These are phyloP conservation scores for Agrilus biguttatus DNA, from an alignment of 2,888 invertebrate species.

Conservation along the genomic window DNA sequence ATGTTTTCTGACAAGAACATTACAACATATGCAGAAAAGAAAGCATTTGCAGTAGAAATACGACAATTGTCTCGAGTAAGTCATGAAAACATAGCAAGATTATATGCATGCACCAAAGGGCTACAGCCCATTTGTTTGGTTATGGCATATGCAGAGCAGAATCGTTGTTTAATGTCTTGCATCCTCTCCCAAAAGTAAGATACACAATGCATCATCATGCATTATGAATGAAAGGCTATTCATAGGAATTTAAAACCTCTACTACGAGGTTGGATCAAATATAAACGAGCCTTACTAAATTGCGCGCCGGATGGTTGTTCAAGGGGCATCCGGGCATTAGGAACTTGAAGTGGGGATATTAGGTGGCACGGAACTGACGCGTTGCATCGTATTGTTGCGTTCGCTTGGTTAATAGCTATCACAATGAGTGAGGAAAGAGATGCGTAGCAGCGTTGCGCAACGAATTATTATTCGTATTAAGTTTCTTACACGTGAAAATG, in stretches of 20 bases:
- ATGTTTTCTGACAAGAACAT: slow-evolving; percentile 91
- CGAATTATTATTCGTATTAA: too few species aligned
- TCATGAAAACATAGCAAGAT: slow-evolving; percentile 84
- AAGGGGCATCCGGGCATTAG: too few species aligned
- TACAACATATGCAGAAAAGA: slow-evolving; percentile 76
- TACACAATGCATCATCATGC: slow-evolving; percentile 91
- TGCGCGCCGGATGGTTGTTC: too few species aligned
- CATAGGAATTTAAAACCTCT: slow-evolving; percentile 86
- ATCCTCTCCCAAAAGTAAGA: slow-evolving; percentile 62
- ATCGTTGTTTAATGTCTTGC: slow-evolving; percentile 86
- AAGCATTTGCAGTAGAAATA: slow-evolving; percentile 78
- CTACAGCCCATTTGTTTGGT: slow-evolving; percentile 74
- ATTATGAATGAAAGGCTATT: slow-evolving; percentile 89
- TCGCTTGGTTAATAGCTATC: too few species aligned
- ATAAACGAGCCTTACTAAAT: too few species aligned
- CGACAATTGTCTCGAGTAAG: slow-evolving; percentile 80
- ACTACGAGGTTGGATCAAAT: too few species aligned
- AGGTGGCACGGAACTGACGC: too few species aligned
- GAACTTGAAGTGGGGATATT: too few species aligned
- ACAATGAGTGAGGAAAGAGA: too few species aligned
- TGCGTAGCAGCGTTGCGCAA: too few species aligned
- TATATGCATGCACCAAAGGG: slow-evolving; percentile 74
- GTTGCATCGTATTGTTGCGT: too few species aligned
- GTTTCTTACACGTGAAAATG: too few species aligned
- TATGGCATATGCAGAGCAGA: slow-evolving; percentile 99